A percentile compares a stretch with the other conserved stretches of the same genome.
phyloP scores from a whole-genome alignment of 2,888 invertebrate species.

The Yponomeuta plumbellus region DNA sequence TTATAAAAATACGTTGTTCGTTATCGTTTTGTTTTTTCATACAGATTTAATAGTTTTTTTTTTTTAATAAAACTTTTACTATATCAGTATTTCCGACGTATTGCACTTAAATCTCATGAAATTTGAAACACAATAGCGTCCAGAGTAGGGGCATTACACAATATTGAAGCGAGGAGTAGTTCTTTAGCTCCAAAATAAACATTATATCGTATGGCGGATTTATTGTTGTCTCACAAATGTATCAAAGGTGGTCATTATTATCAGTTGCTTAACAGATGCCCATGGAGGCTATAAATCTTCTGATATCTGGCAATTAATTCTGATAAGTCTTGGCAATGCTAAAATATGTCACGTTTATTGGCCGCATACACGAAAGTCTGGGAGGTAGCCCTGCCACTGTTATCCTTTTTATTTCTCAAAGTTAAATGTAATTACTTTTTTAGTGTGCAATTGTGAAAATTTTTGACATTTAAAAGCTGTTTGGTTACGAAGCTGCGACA shows the following conservation, averaged over 20 bases:
- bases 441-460: constrained; percentile 1
- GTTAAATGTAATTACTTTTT: not conserved
- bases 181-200: not conserved
- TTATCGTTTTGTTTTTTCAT: too few relatives aligned
- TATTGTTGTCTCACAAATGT: not conserved
- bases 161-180: not conserved
- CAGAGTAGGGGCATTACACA: not conserved
- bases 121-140: too few relatives aligned
- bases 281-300: not conserved
- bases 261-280: not conserved
- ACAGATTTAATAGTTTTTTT: too few relatives aligned
- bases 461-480: constrained; percentile 26
- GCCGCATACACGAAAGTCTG: not conserved
- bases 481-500: constrained; percentile 45
- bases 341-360: not conserved
- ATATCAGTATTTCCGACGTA: too few relatives aligned
- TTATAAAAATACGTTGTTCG: too few relatives aligned
- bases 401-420: constrained; percentile 8
- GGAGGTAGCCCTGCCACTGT: not conserved
- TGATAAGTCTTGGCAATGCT: not conserved
- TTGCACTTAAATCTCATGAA: too few relatives aligned
- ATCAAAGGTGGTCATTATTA: not conserved
- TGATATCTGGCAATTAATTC: not conserved
- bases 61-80: too few relatives aligned
- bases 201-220: not conserved